A percentile compares a stretch with the other conserved stretches of the same genome.
Evolutionary conservation across 1,140 invertebrate genomes (phyloP).

Genomic region (Probaryconus sp.): DNA sequence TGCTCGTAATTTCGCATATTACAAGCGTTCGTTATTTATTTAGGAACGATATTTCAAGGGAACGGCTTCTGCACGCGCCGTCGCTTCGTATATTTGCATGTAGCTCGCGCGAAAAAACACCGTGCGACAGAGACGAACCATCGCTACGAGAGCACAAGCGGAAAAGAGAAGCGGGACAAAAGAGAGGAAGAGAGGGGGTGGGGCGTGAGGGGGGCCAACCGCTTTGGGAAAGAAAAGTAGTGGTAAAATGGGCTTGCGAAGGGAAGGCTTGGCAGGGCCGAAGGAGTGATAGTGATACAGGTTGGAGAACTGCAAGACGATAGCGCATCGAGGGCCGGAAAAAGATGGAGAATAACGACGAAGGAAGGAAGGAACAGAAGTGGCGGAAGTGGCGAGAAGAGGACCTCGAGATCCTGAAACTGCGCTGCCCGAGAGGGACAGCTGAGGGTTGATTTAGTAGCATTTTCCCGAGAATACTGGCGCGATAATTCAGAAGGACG

Average conservation of each 20-base stretch:
- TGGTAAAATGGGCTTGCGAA: slow-evolving; percentile 47
- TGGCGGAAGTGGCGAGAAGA: slow-evolving; percentile 40
- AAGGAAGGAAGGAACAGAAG: slow-evolving; percentile 15
- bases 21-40: slow-evolving; percentile 74
- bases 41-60: slow-evolving; percentile 72
- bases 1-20: slow-evolving; percentile 73
- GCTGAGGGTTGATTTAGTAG: slow-evolving; percentile 71
- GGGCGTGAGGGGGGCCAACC: slow-evolving; percentile 20
- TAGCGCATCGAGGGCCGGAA: slow-evolving; percentile 44
- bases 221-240: slow-evolving; percentile 49
- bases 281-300: slow-evolving; percentile 47
- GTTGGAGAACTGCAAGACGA: slow-evolving; percentile 49
- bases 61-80: slow-evolving; percentile 68
- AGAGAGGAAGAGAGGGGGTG: slow-evolving; percentile 6
- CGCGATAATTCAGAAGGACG: slow-evolving; percentile 73
- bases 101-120: slow-evolving; percentile 52
- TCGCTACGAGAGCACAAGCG: neutral
- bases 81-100: slow-evolving; percentile 68
- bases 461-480: slow-evolving; percentile 73
- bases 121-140: slow-evolving; percentile 7
- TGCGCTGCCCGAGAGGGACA: slow-evolving; percentile 55
- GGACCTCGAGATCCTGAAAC: slow-evolving; percentile 35
- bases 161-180: slow-evolving; percentile 5
- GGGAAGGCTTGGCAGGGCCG: slow-evolving; percentile 2
- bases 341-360: slow-evolving; percentile 33